phyloP scores from a whole-genome alignment of 2,888 invertebrate genomes.

The Coremacera marginata region DNA sequence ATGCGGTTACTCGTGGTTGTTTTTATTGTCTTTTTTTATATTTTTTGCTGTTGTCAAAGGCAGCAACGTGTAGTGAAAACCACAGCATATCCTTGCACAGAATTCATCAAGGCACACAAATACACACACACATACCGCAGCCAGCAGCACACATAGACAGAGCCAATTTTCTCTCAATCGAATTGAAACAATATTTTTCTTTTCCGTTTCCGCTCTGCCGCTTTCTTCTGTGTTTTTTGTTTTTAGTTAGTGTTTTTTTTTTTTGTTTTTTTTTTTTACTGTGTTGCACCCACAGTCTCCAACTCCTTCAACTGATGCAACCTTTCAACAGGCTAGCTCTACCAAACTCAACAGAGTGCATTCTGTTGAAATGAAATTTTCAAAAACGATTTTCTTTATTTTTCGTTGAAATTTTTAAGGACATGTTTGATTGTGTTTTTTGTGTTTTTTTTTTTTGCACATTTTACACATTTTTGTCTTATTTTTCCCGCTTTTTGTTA shows the following conservation, averaged over 20 bases:
- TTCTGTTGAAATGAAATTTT: conserved; percentile 32
- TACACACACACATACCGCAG: not conserved
- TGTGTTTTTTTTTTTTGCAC: not conserved
- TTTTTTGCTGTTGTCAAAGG: not conserved
- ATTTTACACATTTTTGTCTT: not conserved
- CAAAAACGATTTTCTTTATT: conserved; percentile 8
- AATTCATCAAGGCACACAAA: not conserved
- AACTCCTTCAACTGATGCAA: not conserved
- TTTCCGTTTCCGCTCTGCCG: conserved; percentile 56
- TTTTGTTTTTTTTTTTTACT: not conserved
- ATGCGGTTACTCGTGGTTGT: not conserved
- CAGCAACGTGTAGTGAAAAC: not conserved
- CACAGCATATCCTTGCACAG: not conserved
- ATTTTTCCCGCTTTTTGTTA: not conserved
- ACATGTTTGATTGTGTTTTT: not conserved
- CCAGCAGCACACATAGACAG: conserved; percentile 4
- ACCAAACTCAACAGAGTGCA: conserved; percentile 18
- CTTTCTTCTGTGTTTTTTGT: not conserved
- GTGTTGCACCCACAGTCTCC: not conserved
- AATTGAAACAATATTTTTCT: conserved; percentile 65
- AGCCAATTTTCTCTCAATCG: conserved; percentile 54
- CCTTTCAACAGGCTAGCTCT: not conserved
- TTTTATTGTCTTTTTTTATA: not conserved
- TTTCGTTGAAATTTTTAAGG: conserved; percentile 19
- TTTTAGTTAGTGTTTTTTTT: not conserved